Percentiles rank a stretch among this genome's conserved stretches.
Evolutionary conservation across 2,888 invertebrate species (phyloP).

Genomic region (Dilophus febrilis): DNA sequence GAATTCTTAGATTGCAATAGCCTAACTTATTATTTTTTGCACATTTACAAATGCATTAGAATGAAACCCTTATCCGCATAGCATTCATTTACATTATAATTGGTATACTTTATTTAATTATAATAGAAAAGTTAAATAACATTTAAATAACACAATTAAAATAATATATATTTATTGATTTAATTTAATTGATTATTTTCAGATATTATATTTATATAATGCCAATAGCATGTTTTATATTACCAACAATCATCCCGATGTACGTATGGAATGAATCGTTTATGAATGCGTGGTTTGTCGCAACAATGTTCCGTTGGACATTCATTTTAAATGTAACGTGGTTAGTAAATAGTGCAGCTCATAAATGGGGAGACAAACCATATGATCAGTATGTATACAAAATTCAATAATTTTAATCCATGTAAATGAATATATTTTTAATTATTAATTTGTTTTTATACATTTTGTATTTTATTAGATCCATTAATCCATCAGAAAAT

Average conservation of each 20-base stretch:
- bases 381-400: conserved; percentile 43
- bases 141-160: too few relatives aligned
- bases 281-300: conserved; percentile 47
- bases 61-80: too few relatives aligned
- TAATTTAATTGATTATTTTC: conserved; percentile 19
- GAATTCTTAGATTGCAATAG: too few relatives aligned
- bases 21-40: too few relatives aligned
- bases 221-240: conserved; percentile 54
- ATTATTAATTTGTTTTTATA: background rate
- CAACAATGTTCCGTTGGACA: conserved; percentile 58
- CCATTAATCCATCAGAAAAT: conserved; percentile 51
- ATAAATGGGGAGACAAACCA: conserved; percentile 59
- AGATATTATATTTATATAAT: conserved; percentile 61
- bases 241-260: conserved; percentile 61
- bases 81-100: too few relatives aligned
- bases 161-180: too few relatives aligned
- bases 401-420: background rate
- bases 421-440: background rate
- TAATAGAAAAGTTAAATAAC: too few relatives aligned
- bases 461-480: conserved; percentile 21
- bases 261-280: conserved; percentile 62
- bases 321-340: conserved; percentile 73
- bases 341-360: conserved; percentile 81
- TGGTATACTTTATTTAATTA: too few relatives aligned
- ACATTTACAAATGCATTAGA: too few relatives aligned